Conservation (phyloP, 2,797 vertebrate genomes). For the Erpetoichthys calabaricus region DNA sequence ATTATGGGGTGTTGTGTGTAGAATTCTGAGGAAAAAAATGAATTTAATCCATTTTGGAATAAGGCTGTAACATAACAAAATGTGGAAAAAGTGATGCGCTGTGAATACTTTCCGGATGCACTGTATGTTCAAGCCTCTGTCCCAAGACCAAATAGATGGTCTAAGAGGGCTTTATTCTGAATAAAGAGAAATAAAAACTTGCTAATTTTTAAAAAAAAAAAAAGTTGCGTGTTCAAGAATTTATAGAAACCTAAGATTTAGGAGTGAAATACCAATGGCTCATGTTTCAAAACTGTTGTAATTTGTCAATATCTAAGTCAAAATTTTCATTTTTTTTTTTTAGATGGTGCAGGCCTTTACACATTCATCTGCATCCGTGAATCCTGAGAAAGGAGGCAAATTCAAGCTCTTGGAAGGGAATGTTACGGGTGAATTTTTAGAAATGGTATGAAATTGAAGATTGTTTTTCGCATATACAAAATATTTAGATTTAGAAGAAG, state of each 20-base stretch:
- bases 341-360: conserved; percentile 93
- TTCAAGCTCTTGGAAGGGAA: conserved; percentile 80
- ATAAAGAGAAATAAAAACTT: no score
- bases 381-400: conserved; percentile 72
- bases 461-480: conserved; percentile 8
- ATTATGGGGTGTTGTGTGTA: no score
- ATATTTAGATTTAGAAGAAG: background rate
- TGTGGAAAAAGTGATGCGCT: no score
- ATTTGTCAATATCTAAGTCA: background rate
- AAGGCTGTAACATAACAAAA: no score
- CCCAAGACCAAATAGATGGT: no score
- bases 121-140: no score
- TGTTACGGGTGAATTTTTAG: conserved; percentile 77
- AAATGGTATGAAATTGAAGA: conserved; percentile 62
- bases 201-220: background rate
- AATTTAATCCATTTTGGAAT: no score
- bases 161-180: no score
- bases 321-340: background rate
- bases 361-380: conserved; percentile 58
- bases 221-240: background rate
- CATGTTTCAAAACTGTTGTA: no score
- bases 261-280: no score
- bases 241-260: background rate
- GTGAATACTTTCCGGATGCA: no score
- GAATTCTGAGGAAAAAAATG: no score